Base-by-base conservation (phyloP, 2,113 vertebrate species). In the Lonchura striata region DNA sequence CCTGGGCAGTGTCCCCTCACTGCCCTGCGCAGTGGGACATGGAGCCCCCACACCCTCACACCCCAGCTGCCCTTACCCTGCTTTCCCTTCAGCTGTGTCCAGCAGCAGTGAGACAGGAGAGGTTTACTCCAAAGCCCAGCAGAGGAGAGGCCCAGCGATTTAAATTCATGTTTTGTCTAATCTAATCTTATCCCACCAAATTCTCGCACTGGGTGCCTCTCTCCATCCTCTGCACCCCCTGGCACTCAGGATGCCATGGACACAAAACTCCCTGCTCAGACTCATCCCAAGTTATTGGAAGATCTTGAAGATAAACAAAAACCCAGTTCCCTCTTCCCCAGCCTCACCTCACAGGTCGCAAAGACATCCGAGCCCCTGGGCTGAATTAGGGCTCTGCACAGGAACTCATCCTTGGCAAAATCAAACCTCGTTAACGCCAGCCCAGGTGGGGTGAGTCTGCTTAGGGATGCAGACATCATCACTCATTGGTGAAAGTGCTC, bases 301-400 rank as follows among this genome's bases (percentile, higher is more conserved):
- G 81, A 72, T 44, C 61, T 49, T 33, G 66, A 82, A 71, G 49
- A 37, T 10, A 39, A 81, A 72, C 16, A 47, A 70, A 74, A 81
- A 0, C 71, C 28, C 37, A 24, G 2, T n/a, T 41, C 52, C 22
- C 60, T 35, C 35, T 52, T n/a, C 30, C 41, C 11, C 4, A 8
- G 44, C 63, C 23, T 3, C 2, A 0, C 42, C 37, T 13, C 22
- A 3, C 42, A 10, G 60, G 31, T 9, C 20, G 2, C 47, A 37
- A 25, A 63, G 24, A 4, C 2, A 0, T 18, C 4, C 0, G 46
- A 47, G 82, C 4, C 74, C 39, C 6, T 2, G 6, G 6, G 65
- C 8, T 7, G n/a, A 16, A 14, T 16, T 7, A 11, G 9, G 31
- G 61, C 74, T 54, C 69, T 21, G 49, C 5, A 8, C 4, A 2